These are phyloP conservation scores for Trachythela sp. DNA, from an alignment of 64 coral and sea anemone genomes.

Conservation along the genomic window DNA sequence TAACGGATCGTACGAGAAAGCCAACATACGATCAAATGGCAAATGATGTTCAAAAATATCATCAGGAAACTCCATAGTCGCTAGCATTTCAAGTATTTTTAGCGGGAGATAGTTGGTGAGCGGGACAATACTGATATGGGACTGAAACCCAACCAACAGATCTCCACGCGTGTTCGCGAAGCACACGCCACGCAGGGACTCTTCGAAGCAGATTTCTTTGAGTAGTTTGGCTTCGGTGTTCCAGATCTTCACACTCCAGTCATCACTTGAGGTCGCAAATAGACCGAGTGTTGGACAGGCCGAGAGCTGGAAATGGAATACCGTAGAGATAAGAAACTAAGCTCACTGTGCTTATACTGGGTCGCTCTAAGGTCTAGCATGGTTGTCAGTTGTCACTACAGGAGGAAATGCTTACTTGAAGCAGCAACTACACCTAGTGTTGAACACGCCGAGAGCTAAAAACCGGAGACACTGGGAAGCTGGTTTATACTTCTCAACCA, in stretches of 20 bases:
- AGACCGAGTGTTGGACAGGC: slow-evolving; percentile 60
- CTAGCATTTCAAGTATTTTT: slow-evolving; percentile 59
- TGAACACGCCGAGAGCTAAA: too few relatives aligned
- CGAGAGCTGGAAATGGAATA: slow-evolving; percentile 48
- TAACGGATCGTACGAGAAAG: slow-evolving; percentile 49
- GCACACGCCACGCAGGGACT: slow-evolving; percentile 78
- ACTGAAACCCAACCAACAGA: slow-evolving; percentile 91
- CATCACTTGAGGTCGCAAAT: slow-evolving; percentile 89
- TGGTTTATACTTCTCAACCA: too few relatives aligned
- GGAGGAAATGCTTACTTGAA: too few relatives aligned
- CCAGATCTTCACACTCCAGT: slow-evolving; percentile 88
- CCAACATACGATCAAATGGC: slow-evolving; percentile 42
- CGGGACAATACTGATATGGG: slow-evolving; percentile 71
- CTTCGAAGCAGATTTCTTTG: slow-evolving; percentile 73
- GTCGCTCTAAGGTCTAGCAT: too few relatives aligned
- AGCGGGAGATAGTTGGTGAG: slow-evolving; percentile 78
- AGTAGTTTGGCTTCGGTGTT: slow-evolving; percentile 79
- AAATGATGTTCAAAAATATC: slow-evolving; percentile 47
- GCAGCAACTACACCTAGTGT: too few relatives aligned
- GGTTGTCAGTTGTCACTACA: too few relatives aligned
- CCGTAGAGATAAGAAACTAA: background rate
- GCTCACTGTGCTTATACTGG: too few relatives aligned
- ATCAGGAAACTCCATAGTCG: slow-evolving; percentile 58
- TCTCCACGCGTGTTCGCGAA: slow-evolving; percentile 87
- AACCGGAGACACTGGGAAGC: too few relatives aligned